Conservation (phyloP, 2,888 invertebrate genomes). For the Timema cristinae region DNA sequence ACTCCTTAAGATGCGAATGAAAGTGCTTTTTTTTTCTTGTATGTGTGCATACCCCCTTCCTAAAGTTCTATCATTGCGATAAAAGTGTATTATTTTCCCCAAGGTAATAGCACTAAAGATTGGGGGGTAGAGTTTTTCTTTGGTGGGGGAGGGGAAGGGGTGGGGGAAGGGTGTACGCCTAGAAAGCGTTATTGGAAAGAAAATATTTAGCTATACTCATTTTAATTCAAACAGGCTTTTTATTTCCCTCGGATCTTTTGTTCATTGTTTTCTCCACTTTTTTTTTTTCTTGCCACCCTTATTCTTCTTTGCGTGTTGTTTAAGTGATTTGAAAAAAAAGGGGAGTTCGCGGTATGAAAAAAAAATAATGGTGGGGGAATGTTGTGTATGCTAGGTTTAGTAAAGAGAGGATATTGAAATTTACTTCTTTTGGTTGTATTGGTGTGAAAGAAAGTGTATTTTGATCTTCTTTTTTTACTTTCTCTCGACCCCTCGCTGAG, state of each 20-base stretch:
- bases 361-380: no score
- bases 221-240: conserved; percentile 30
- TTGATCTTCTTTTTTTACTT: not conserved
- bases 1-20: not conserved
- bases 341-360: not conserved
- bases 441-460: conserved; percentile 25
- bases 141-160: not conserved
- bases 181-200: conserved; percentile 15
- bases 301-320: not conserved
- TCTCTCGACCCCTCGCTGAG: no score
- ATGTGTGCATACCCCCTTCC: no score
- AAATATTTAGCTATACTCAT: conserved; percentile 25
- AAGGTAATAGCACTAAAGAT: not conserved
- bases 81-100: no score
- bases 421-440: no score
- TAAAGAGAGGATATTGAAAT: no score
- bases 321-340: not conserved
- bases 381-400: not conserved
- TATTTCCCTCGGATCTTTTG: conserved; percentile 14
- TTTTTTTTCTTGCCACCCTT: not conserved
- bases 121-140: not conserved
- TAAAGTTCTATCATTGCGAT: no score
- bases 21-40: no score
- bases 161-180: not conserved
- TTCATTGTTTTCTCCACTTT: not conserved